Base-by-base conservation (phyloP, 2,888 invertebrate genomes). In the Scaptomyza flava region DNA sequence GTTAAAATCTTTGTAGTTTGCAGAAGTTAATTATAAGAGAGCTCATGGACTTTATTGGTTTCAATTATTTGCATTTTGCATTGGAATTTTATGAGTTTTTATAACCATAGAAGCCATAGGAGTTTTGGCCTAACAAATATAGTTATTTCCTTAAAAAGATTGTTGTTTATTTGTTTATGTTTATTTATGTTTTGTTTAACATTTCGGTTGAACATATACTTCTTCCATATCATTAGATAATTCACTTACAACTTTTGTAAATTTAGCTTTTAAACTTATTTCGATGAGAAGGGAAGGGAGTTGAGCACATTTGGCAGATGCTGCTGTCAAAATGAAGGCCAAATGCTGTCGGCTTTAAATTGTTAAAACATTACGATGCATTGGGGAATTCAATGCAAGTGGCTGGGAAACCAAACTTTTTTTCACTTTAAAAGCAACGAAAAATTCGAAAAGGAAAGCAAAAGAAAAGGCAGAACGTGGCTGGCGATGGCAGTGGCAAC, bases 351-450 rank as follows among this genome's bases (percentile, higher is more conserved):
- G 62, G 66, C 86, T 84, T 89, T 70, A 85, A 85, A 87, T 87
- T 85, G 88, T 87, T 85, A 89, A 85, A 85, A 77, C 77, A 85
- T 88, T 90, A 90, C 89, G 89, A 90, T 85, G 86, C 90, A 84
- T 89, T 87, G 82, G 90, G 90, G 90, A 90, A 90, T 90, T 87
- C 74, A 69, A 69, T 79, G 81, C 82, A 81, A 81, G 76, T 78
- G 72, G 74, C 79, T 82, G 63, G 62, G 59, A 64, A 75, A 77
- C 60, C 63, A 78, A 79, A 85, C 59, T 73, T 79, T 77, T 81
- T 77, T 81, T 75, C 54, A 67, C 38, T 69, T 33, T 30, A 60
- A 77, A 65, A 48, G 51, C 36, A 56, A 41, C 17, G 41, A 17
- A 41, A 67, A 68, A 60, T 70, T 52, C 50, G 54, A 68, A 67